A percentile compares a stretch with the other conserved stretches of the same genome.
Conservation (phyloP, 2,113 vertebrate genomes). For the Osmerus mordax region DNA sequence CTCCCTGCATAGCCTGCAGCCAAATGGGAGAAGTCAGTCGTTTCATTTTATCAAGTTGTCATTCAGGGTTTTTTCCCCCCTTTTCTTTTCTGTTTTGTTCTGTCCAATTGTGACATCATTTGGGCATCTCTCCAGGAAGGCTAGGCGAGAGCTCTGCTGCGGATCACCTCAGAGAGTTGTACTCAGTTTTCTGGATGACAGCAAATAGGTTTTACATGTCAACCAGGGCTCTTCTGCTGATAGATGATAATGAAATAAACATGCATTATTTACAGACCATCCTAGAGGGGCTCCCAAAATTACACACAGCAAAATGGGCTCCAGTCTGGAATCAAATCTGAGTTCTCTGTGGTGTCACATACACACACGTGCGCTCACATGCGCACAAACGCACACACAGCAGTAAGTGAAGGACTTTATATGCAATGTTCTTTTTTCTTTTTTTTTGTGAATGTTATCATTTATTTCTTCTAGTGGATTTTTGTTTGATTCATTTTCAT, state of each 20-base stretch:
- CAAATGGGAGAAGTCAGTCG: slow-evolving; percentile 58
- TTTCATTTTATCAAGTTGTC: slow-evolving; percentile 73
- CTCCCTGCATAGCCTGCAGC: slow-evolving; percentile 56
- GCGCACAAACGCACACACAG: no score
- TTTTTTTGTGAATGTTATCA: no score
- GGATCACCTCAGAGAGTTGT: slow-evolving; percentile 56
- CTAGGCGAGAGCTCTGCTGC: slow-evolving; percentile 40
- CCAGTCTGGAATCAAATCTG: not conserved
- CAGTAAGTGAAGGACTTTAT: no score
- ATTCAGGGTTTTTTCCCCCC: slow-evolving; percentile 31
- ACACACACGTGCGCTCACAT: no score
- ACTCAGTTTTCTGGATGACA: slow-evolving; percentile 51
- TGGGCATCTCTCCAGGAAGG: slow-evolving; percentile 36
- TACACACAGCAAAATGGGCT: slow-evolving; percentile 30
- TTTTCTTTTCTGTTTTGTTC: not conserved
- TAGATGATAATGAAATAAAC: slow-evolving; percentile 56
- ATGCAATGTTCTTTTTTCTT: no score
- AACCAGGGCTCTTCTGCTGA: slow-evolving; percentile 47
- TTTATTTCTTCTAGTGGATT: no score
- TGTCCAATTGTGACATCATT: slow-evolving; percentile 44
- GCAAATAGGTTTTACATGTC: slow-evolving; percentile 51
- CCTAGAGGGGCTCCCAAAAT: slow-evolving; percentile 40
- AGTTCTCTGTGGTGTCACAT: slow-evolving; percentile 2
- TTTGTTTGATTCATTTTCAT: no score
- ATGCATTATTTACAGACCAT: slow-evolving; percentile 40